Conservation (phyloP, 1,140 invertebrate species). For the Caenorhabditis remanei region DNA sequence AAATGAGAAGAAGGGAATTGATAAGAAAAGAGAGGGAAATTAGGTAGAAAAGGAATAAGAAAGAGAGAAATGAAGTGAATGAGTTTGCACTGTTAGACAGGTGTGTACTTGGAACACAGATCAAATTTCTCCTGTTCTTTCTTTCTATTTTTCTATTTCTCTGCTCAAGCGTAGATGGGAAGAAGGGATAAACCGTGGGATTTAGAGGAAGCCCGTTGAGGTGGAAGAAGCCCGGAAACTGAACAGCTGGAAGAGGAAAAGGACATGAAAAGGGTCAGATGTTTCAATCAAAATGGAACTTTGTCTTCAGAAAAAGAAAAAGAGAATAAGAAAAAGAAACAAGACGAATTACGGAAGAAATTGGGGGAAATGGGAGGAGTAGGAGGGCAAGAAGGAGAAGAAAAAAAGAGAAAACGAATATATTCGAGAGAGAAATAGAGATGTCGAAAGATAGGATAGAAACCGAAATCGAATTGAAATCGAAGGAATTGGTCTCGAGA, state of each 20-base stretch:
- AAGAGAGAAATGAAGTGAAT: slow-evolving; percentile 15
- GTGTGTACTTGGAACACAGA: slow-evolving; percentile 30
- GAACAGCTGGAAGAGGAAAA: slow-evolving; percentile 5
- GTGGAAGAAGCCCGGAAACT: slow-evolving; percentile 27
- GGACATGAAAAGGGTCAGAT: not conserved
- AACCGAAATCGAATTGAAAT: slow-evolving; percentile 49
- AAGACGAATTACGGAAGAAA: slow-evolving; percentile 36
- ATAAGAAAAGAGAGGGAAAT: slow-evolving; percentile 8
- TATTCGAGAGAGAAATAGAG: slow-evolving; percentile 41
- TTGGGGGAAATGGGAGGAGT: not conserved
- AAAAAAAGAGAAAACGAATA: slow-evolving; percentile 15
- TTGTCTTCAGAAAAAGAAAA: slow-evolving; percentile 2
- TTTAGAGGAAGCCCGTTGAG: slow-evolving; percentile 43
- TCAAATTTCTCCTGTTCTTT: slow-evolving; percentile 20
- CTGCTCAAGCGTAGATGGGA: slow-evolving; percentile 37
- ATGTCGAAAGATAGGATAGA: slow-evolving; percentile 28
- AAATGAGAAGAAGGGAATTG: slow-evolving; percentile 12
- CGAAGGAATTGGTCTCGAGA: slow-evolving; percentile 42
- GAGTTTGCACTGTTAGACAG: slow-evolving; percentile 35
- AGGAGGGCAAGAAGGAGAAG: not conserved
- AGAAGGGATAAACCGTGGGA: slow-evolving; percentile 29
- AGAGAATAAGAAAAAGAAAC: not conserved
- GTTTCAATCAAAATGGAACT: slow-evolving; percentile 37
- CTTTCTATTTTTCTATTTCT: not conserved
- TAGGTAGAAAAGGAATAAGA: not conserved